These are phyloP conservation scores for Parapristionchus giblindavisi DNA, from an alignment of 2,888 invertebrate species.

Conservation along the genomic window DNA sequence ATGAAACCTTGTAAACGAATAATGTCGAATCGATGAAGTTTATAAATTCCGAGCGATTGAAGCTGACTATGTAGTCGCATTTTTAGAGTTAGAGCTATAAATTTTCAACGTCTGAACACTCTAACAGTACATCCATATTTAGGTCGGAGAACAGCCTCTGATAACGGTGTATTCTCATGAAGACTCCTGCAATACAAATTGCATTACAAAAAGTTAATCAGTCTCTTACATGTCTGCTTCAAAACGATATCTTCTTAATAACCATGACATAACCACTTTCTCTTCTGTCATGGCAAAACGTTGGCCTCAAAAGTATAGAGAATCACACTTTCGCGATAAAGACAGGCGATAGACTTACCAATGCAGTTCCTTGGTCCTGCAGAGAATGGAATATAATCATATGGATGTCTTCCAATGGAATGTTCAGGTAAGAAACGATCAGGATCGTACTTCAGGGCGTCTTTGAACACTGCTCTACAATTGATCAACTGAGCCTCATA, in stretches of 20 bases:
- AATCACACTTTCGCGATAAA: not conserved
- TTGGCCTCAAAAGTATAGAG: conserved; percentile 63
- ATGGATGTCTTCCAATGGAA: conserved; percentile 55
- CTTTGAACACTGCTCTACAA: conserved; percentile 11
- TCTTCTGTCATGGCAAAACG: conserved; percentile 71
- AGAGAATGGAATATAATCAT: conserved; percentile 65
- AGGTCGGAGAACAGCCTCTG: conserved; percentile 26
- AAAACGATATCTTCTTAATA: conserved; percentile 58
- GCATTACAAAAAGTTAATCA: not conserved
- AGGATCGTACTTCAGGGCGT: conserved; percentile 22
- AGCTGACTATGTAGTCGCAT: no score
- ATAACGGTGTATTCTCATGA: conserved; percentile 14
- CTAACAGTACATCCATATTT: conserved; percentile 20
- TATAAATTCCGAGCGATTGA: no score
- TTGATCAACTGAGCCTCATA: not conserved
- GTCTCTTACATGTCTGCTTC: conserved; percentile 16
- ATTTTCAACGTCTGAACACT: not conserved
- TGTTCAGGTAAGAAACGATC: conserved; percentile 32
- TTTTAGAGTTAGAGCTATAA: no score
- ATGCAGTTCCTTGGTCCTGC: conserved; percentile 67
- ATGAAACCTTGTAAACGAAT: no score
- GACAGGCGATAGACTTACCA: conserved; percentile 39
- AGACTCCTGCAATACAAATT: conserved; percentile 17
- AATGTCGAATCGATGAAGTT: no score
- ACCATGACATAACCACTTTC: conserved; percentile 69